Evolutionary conservation across 2,113 vertebrate genomes (phyloP), one percentile per base, ranked within the genome.

Genomic region (Anthoscopus minutus): DNA sequence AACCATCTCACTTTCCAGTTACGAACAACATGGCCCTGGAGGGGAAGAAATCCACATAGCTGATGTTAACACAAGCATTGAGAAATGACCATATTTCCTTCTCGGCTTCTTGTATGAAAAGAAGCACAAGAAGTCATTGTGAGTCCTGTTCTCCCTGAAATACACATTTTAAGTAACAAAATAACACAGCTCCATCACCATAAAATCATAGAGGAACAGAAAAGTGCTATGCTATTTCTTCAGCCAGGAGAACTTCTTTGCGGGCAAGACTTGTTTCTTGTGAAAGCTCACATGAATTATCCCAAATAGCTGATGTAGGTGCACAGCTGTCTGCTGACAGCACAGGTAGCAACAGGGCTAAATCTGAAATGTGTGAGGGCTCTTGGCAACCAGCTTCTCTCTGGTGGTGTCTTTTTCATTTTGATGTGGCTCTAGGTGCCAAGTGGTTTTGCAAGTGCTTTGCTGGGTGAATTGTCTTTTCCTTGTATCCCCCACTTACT

Each of bases 1-100:
- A 99, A 99, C 99, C 99, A 99, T 23, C 99, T 98, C 3, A 96
- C 98, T 96, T 99, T 99, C 99, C 99, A 99, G 97, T 99, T 99
- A 50, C 98, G 99, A 66, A 99, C 99, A 19, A 99, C n/a, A 38
- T 99, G 99, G 27, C 99, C 99, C 99, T 99, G 86, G 18, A 81
- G 62, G 73, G 51, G 54, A 90, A 96, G 67, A 97, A 92, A 90
- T 57, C 4, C 77, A 78, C 56, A 64, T 0, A 66, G 28, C n/a
- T 37, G 22, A 54, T 18, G 66, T 83, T 45, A 92, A 65, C 18
- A 65, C 14, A 37, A 64, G 11, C 47, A 66, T 9, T 38, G 30
- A 79, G 65, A 88, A 81, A 71, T 28, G 0, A 50, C 11, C 1
- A 0, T 60, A 17, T 77, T 65, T 58, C 31, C 4, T n/a, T 73